These are phyloP conservation scores for Limnodromus scolopaceus DNA, from an alignment of 2,797 vertebrate species.

Conservation along the genomic window DNA sequence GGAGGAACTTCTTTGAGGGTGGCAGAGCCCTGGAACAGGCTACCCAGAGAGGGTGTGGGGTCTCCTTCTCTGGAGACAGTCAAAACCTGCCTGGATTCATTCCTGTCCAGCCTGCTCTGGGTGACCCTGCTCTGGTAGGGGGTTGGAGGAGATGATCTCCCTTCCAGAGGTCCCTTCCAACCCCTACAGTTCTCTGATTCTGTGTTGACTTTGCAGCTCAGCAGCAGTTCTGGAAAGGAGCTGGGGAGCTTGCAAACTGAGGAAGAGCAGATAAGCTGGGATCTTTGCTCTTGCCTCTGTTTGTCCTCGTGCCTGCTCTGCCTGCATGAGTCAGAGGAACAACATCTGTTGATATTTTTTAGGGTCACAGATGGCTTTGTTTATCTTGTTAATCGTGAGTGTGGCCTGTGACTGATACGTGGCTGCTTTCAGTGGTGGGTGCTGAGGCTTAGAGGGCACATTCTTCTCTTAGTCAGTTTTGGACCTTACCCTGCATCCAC, in stretches of 20 bases:
- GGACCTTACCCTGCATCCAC: neutral
- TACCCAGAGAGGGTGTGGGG: too few relatives aligned
- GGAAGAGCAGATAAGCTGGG: neutral
- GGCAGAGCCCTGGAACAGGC: too few relatives aligned
- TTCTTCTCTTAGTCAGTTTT: neutral
- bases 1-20: too few relatives aligned
- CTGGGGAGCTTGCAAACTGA: neutral
- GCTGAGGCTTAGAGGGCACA: neutral
- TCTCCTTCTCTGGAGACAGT: too few relatives aligned
- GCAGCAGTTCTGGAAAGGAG: neutral
- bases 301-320: neutral
- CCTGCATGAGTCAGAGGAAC: neutral
- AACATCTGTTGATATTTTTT: neutral
- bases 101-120: too few relatives aligned
- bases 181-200: too few relatives aligned
- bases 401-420: neutral
- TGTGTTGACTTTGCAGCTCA: neutral
- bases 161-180: too few relatives aligned
- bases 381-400: neutral
- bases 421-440: neutral
- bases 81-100: too few relatives aligned
- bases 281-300: neutral
- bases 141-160: too few relatives aligned
- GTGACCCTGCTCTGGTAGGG: too few relatives aligned
- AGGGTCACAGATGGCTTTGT: constrained; percentile 16